Evolutionary conservation across 2,113 vertebrate genomes (phyloP), one percentile per base, ranked within the genome.

Genomic region (Eudyptes chrysolophus): DNA sequence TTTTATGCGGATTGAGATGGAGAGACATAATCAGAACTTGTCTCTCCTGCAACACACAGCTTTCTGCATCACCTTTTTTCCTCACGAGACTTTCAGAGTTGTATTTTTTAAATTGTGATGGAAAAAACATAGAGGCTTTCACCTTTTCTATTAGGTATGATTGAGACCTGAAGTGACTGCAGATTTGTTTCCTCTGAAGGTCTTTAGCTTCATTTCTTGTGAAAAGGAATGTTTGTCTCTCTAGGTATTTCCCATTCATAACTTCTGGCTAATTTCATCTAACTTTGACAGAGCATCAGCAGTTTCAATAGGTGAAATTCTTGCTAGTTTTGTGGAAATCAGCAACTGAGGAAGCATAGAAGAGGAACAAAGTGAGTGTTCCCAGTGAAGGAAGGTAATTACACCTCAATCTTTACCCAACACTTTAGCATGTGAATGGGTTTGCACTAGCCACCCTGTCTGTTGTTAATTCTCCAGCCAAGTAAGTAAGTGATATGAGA

Each of bases 341-440:
- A 12, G 81, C 44, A 85, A 76, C 77, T 76, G 72, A 82, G 42
- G 52, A 58, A 66, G 38, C 34, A 89, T 3, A 87, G 48, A 93
- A 91, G 71, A 94, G 62, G 38, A 84, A 94, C 19, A 48, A 71
- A 89, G 84, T 17, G 12, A 96, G 52, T 5, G 48, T 60, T 96
- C 52, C 52, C 61, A 87, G 44, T 18, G 69, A 93, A 94, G 84
- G 57, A 94, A 82, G 51, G 69, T 69, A 97, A 94, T 96, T 95
- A 85, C 57, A 92, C 81, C 87, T 96, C 92, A 94, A 12, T 87
- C 87, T 93, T 89, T 79, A 92, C 14, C 65, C 65, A 79, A 19
- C 13, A 76, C 74, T 89, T 96, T n/a, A 96, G 87, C 93, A 95
- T 83, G 70, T 76, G 86, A 96, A 94, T 94, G 66, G 44, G 34